These are phyloP conservation scores for Australoheros scitulus DNA, from an alignment of 2,113 vertebrate genomes.

Conservation along the genomic window DNA sequence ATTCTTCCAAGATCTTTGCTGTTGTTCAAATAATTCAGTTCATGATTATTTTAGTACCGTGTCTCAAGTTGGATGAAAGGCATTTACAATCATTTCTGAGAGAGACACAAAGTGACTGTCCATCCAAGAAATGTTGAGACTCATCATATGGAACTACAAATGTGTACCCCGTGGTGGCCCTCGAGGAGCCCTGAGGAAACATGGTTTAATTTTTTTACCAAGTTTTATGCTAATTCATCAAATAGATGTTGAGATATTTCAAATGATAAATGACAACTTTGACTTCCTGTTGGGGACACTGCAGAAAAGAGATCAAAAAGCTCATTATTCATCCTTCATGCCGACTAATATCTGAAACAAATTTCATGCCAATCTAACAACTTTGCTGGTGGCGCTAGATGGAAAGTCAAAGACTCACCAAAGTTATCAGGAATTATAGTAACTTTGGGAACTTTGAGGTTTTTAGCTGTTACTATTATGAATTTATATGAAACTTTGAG, in stretches of 20 bases:
- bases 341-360: neutral
- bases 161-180: neutral
- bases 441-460: neutral
- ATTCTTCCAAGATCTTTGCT: neutral
- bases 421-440: neutral
- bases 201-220: neutral
- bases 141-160: neutral
- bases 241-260: neutral
- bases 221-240: neutral
- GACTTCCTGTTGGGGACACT: neutral
- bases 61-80: neutral
- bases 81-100: neutral
- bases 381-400: neutral
- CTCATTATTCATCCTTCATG: neutral
- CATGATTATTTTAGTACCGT: neutral
- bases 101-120: neutral
- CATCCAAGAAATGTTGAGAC: neutral
- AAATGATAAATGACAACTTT: slow-evolving; percentile 1
- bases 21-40: neutral
- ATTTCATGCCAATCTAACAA: neutral
- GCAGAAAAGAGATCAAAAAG: neutral
- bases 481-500: neutral
- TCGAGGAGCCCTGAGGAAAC: neutral
- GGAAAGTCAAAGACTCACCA: neutral
- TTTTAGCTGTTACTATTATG: neutral